Evolutionary conservation across 1,140 invertebrate genomes (phyloP), one percentile per base, ranked within the genome.

Genomic region (Mamestra configurata): DNA sequence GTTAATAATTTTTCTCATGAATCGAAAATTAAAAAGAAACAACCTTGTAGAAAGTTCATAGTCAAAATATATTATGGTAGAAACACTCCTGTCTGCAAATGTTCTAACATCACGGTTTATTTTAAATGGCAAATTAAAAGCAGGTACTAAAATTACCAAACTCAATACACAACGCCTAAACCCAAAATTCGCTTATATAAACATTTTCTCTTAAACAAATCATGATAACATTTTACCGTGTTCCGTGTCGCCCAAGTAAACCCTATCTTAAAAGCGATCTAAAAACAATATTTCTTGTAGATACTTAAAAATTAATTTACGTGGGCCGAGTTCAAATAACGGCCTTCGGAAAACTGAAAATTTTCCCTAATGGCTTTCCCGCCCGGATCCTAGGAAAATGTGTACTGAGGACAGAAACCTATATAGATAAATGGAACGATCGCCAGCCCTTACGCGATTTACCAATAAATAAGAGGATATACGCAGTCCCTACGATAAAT

Each of bases 381-480:
- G 11, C 57, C 35, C 31, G 11, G 4, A 43, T 53, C 51, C 64
- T 68, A 68, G 64, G 40, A 68, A 68, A 68, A 43, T 68, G 22
- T 59, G 51, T 75, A 43, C 11, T 22, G 35, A 40, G 71, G 51
- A 75, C 64, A 68, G 35, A 64, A 68, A 68, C 37, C 53, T 40
- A 51, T 71, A 75, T 20, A 75, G 71, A 66, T 72, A 79, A 78
- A 78, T 68, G 61, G 15, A 18, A 11, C 27, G 22, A 78, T 78
- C 61, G 46, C 76, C 8, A 53, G 61, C 76, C 76, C 61, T 68
- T 55, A 68, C 43, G 76, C 76, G 76, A 78, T 78, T 78, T 70
- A 70, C 76, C 76, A 78, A 78, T 78, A 78, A 78, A 78, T 78
- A 68, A 78, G 64, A 78, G 64, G 64, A 68, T 70, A 78, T 78